phyloP scores from a whole-genome alignment of 2,113 vertebrate species.

The Isurus oxyrinchus region DNA sequence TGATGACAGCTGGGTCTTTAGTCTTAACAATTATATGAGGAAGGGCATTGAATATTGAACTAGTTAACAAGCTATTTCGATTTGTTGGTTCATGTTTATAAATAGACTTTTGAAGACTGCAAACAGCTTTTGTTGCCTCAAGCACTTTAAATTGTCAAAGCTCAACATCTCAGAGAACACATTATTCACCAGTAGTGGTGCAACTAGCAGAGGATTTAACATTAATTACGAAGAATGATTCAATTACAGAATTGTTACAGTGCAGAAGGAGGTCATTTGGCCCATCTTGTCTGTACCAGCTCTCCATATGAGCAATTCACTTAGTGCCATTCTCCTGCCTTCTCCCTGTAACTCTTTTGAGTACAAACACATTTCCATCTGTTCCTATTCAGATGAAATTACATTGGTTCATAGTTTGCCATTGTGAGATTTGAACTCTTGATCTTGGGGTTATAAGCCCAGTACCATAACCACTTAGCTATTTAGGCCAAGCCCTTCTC shows the following conservation, averaged over 20 bases:
- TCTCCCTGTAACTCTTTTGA: no score
- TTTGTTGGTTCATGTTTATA: slow-evolving; percentile 30
- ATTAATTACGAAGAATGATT: slow-evolving; percentile 27
- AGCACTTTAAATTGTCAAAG: slow-evolving; percentile 10
- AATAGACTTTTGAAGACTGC: neutral
- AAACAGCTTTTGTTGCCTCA: slow-evolving; percentile 22
- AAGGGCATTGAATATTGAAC: neutral
- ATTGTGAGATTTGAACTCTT: no score
- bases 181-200: neutral
- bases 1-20: slow-evolving; percentile 11
- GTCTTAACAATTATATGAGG: neutral
- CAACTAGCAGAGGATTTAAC: neutral
- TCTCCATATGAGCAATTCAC: no score
- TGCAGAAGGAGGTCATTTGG: no score
- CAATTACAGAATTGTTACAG: neutral
- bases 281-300: no score
- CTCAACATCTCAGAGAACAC: neutral
- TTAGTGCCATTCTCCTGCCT: no score
- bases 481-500: no score
- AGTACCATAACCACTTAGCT: no score
- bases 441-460: no score
- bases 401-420: no score
- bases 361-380: no score
- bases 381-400: no score
- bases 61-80: slow-evolving; percentile 2